Conservation (phyloP, 2,113 vertebrate genomes). For the Alectura lathami region DNA sequence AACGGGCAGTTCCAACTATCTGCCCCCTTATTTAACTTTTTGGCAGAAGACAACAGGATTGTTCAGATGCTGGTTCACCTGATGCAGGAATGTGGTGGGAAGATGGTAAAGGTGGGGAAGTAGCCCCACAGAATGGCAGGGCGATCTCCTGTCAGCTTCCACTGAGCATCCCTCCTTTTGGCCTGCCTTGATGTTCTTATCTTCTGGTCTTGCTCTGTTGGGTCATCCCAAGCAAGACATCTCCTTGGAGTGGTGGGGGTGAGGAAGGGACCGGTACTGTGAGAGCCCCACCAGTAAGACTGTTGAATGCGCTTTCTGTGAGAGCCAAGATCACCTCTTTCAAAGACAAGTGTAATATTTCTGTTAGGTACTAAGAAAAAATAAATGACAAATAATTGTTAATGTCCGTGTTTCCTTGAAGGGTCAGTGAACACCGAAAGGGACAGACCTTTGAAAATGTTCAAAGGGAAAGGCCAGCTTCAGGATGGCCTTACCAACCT, state of each 20-base stretch:
- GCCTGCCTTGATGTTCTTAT: background rate
- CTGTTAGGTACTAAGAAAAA: background rate
- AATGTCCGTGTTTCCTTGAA: background rate
- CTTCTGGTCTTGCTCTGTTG: background rate
- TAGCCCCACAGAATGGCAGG: background rate
- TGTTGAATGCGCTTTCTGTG: background rate
- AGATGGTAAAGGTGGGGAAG: background rate
- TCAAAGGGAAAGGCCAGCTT: background rate
- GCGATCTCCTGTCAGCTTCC: background rate
- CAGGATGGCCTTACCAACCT: background rate
- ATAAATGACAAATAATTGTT: background rate
- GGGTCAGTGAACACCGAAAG: background rate
- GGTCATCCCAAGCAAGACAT: background rate
- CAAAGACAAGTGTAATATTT: background rate
- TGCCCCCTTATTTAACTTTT: background rate
- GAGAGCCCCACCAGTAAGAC: background rate
- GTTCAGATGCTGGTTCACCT: background rate
- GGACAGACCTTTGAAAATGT: background rate
- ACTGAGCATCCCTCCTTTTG: background rate
- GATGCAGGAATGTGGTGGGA: background rate
- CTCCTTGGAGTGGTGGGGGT: background rate
- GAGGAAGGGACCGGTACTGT: background rate
- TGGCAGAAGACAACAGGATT: background rate
- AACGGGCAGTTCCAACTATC: background rate
- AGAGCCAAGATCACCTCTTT: background rate